Evolutionary conservation across 2,888 invertebrate species (phyloP), one percentile per base, ranked within the genome.

Genomic region (Prenolepis imparis): DNA sequence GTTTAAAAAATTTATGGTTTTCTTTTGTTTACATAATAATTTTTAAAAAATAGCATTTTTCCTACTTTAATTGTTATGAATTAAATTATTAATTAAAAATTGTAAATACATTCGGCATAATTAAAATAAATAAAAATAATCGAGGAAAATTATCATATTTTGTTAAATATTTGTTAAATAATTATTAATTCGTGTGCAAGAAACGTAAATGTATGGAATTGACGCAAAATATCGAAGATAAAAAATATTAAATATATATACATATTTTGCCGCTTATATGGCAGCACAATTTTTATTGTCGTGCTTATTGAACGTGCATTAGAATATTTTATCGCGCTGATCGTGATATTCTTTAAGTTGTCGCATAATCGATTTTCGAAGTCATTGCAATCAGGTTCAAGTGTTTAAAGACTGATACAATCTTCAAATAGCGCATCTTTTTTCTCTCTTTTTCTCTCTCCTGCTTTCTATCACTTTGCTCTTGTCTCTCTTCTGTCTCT

Each of bases 401-500:
- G 32, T 70, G 24, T 59, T 59, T 21, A 8, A 21, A 70, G 70
- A 59, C 6, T 48, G 66, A 68, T 57, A 55, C 24, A 48, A 48
- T 59, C 78, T 66, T 72, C 59, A 80, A 82, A 77, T 67, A 78
- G 24, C 44, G 55, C 28, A 24, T 21, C n/a, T 39, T 57, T 39
- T 63, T 64, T 64, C 36, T 24, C 24, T 66, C 36, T 24, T n/a
- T 66, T 15, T 24, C 24, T 57, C 75, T n/a, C 36, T 75, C 59
- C 57, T 5, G 1, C 48, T 44, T 48, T 68, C 66, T 28, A 3
- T 44, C 73, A 44, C 59, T 67, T 66, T 52, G 52, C 44, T 39
- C 41, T n/a, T 59, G 32, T 36, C 55, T 63, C 28, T 36, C 21
- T 81, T 72, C 80, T 72, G 70, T 80, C 77, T 80, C 36, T 80